Percentiles rank a stretch among this genome's conserved stretches.
Evolutionary conservation across 2,113 vertebrate species (phyloP).

Genomic region (Scophthalmus maximus): DNA sequence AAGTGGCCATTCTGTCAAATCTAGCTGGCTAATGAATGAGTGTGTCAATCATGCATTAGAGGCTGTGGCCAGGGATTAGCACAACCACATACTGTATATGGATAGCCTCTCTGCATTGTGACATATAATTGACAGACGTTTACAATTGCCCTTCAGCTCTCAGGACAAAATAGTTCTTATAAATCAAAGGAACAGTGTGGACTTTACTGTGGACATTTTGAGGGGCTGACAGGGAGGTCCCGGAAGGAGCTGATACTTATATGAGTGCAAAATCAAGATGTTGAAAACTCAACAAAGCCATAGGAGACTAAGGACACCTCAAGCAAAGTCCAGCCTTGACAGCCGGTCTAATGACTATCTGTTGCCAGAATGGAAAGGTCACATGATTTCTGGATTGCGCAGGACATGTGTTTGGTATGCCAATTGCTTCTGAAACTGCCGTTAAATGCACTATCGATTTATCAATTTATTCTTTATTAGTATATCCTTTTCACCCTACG

Average conservation of each 20-base stretch:
- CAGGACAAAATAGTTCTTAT: conserved; percentile 46
- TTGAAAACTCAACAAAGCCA: conserved; percentile 10
- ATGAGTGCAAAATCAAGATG: conserved; percentile 21
- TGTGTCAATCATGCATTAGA: conserved; percentile 61
- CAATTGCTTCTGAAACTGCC: conserved; percentile 5
- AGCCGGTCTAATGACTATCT: conserved; percentile 22
- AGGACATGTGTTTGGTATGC: not conserved
- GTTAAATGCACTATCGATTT: not conserved
- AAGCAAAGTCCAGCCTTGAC: conserved; percentile 14
- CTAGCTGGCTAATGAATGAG: conserved; percentile 64
- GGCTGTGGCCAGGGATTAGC: conserved; percentile 35
- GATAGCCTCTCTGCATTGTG: conserved; percentile 39
- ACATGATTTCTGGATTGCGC: conserved; percentile 4
- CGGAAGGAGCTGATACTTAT: conserved; percentile 11
- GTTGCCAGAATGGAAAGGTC: conserved; percentile 23
- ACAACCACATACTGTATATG: conserved; percentile 42
- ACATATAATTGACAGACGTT: conserved; percentile 41
- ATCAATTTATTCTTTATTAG: not conserved
- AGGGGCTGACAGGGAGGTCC: conserved; percentile 27
- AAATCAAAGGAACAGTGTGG: conserved; percentile 46
- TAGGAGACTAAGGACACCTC: not conserved
- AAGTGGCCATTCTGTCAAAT: conserved; percentile 66
- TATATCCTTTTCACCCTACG: not conserved
- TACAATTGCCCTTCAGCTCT: conserved; percentile 31
- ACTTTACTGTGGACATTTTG: conserved; percentile 28